A percentile compares a stretch with the other conserved stretches of the same genome.
Conservation (phyloP, 1,140 invertebrate species). For the Stegodyphus dumicola region DNA sequence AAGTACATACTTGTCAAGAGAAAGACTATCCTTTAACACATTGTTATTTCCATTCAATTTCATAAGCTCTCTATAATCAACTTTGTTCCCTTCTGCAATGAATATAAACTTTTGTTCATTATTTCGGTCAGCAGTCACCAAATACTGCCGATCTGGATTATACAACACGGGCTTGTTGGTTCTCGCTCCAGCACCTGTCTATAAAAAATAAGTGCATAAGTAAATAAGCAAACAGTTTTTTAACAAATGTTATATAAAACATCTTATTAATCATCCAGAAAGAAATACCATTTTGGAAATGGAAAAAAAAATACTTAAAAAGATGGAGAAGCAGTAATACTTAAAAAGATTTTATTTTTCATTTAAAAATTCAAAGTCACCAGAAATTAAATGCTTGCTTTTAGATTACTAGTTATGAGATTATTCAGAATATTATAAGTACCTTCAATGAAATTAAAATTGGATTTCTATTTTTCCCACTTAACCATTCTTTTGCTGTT, state of each 20-base stretch:
- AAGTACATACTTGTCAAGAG: slow-evolving; percentile 16
- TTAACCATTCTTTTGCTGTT: slow-evolving; percentile 88
- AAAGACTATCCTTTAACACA: slow-evolving; percentile 12
- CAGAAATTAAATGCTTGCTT: too few species aligned
- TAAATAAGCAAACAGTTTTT: too few species aligned
- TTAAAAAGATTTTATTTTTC: too few species aligned
- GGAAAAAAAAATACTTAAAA: too few species aligned
- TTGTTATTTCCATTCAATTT: slow-evolving; percentile 40
- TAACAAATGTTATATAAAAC: too few species aligned
- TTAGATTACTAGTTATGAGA: too few species aligned
- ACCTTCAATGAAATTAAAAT: slow-evolving; percentile 84
- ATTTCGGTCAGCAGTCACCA: slow-evolving; percentile 75
- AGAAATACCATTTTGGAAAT: too few species aligned
- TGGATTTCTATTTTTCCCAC: slow-evolving; percentile 83
- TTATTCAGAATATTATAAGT: neutral
- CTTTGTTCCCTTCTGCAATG: slow-evolving; percentile 82
- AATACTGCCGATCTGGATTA: slow-evolving; percentile 70
- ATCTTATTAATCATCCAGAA: too few species aligned
- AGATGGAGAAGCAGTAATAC: too few species aligned
- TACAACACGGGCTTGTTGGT: slow-evolving; percentile 79
- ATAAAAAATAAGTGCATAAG: neutral
- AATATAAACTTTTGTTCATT: slow-evolving; percentile 87
- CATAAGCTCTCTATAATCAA: slow-evolving; percentile 80
- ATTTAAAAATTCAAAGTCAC: too few species aligned
- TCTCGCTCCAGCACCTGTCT: slow-evolving; percentile 74